Evolutionary conservation across 2,888 invertebrate species (phyloP), one percentile per base, ranked within the genome.

Genomic region (Reticulitermes lucifugus): DNA sequence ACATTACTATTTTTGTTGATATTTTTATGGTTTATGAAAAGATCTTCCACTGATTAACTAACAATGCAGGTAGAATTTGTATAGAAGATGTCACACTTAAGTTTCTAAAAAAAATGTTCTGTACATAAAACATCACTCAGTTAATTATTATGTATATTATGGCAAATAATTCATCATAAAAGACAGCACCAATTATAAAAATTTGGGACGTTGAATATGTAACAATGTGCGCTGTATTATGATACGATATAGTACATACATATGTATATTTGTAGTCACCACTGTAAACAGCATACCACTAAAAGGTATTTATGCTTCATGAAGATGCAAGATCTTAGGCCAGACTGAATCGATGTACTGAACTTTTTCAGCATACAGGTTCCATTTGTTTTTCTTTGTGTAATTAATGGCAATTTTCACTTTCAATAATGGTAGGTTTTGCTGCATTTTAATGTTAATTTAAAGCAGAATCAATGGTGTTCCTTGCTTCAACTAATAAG

Each of bases 151-250:
- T 81, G 70, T 81, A 81, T 81, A 81, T 81, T 85, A 85, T 85
- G 85, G 81, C 85, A 85, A 85, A 85, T 85, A 43, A 85, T 85
- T 73, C 55, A 73, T 85, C 71, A 80, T 70, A 84, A 85, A 85
- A 55, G 81, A 84, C 84, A 85, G 85, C 85, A 85, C 85, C 85
- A 85, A 85, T 75, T 82, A 85, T 85, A 80, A 85, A 83, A 85
- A 84, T 80, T 82, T 85, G 81, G 82, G 85, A 85, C 82, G 82
- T 85, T 82, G 75, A 71, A 85, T 82, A 84, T 81, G 81, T 81
- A 80, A 80, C 79, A 84, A 84, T 84, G 84, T 84, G 84, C 84
- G 84, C 75, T 59, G 77, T 84, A 79, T 79, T 35, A 60, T 65
- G 65, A 65, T 81, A 81, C 81, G 70, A 77, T 73, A 73, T 73